A percentile compares a stretch with the other conserved stretches of the same genome.
Conservation (phyloP, 2,113 vertebrate species). For the Hiodon tergisus region DNA sequence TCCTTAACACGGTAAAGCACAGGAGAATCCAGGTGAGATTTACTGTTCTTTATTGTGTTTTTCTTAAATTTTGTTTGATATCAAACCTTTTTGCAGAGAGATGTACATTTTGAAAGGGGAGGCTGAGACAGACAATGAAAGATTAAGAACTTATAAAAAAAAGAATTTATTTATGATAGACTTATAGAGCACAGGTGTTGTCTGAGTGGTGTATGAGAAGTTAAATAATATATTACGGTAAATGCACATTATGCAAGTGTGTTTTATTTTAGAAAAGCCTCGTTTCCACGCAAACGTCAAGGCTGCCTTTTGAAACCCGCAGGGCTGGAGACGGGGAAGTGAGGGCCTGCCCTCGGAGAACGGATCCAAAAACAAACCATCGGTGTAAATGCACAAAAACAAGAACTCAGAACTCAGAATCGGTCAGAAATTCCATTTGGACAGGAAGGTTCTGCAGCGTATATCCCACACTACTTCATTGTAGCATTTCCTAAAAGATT, state of each 20-base stretch:
- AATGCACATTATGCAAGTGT: slow-evolving; percentile 87
- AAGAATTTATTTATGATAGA: slow-evolving; percentile 84
- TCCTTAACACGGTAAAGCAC: slow-evolving; percentile 69
- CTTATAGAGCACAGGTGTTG: slow-evolving; percentile 81
- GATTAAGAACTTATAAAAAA: slow-evolving; percentile 42
- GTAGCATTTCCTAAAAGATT: slow-evolving; percentile 56
- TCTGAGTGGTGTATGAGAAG: slow-evolving; percentile 58
- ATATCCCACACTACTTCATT: slow-evolving; percentile 27
- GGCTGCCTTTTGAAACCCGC: slow-evolving; percentile 51
- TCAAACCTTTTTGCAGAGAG: slow-evolving; percentile 23
- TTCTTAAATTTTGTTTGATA: slow-evolving; percentile 24
- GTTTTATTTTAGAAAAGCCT: slow-evolving; percentile 70
- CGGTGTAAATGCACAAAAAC: slow-evolving; percentile 48
- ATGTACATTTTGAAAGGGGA: slow-evolving; percentile 46
- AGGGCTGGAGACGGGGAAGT: slow-evolving; percentile 35
- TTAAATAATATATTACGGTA: slow-evolving; percentile 82
- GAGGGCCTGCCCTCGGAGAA: slow-evolving; percentile 49
- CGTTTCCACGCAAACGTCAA: slow-evolving; percentile 44
- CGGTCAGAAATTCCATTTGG: too few relatives aligned
- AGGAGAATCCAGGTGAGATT: slow-evolving; percentile 47
- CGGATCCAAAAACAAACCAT: slow-evolving; percentile 63
- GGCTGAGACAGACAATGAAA: slow-evolving; percentile 29
- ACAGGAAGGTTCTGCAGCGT: background rate
- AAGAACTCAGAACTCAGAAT: slow-evolving; percentile 30
- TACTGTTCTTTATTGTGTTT: slow-evolving; percentile 24